A percentile compares a stretch with the other conserved stretches of the same genome.
Evolutionary conservation across 1,140 invertebrate genomes (phyloP).

Genomic region (Danaus melanippus): DNA sequence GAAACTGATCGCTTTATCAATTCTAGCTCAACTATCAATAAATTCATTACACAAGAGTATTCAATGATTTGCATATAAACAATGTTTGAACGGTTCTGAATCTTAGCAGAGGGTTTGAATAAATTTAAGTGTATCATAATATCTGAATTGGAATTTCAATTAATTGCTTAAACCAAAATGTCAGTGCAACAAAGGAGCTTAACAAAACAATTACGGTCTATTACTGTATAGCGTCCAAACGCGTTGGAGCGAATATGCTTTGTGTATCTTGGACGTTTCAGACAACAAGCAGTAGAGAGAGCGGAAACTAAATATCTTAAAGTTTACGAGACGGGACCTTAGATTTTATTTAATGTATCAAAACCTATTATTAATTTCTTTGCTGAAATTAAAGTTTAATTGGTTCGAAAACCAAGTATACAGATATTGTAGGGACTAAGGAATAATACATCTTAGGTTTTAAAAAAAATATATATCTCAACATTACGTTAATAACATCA

Average conservation of each 20-base stretch:
- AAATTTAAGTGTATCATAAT: constrained; percentile 25
- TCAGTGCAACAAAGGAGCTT: constrained; percentile 41
- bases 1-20: no score
- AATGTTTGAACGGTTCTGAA: constrained; percentile 12
- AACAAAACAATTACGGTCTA: constrained; percentile 50
- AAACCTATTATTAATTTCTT: no score
- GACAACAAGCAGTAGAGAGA: constrained; percentile 19
- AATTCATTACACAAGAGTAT: no score
- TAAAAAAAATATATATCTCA: no score
- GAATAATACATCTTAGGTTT: no score
- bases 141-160: constrained; percentile 33
- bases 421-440: no score
- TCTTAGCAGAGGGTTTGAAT: constrained; percentile 14
- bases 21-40: no score
- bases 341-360: no score
- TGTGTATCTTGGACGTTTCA: constrained; percentile 23
- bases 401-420: no score
- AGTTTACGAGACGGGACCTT: no score
- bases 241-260: constrained; percentile 34
- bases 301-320: neutral
- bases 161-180: constrained; percentile 44
- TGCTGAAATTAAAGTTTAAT: no score
- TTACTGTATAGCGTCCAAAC: constrained; percentile 39
- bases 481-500: no score
- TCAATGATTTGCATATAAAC: constrained; percentile 15